These are phyloP conservation scores for Pogonocherus hispidulus DNA, from an alignment of 2,888 invertebrate species.

Conservation along the genomic window DNA sequence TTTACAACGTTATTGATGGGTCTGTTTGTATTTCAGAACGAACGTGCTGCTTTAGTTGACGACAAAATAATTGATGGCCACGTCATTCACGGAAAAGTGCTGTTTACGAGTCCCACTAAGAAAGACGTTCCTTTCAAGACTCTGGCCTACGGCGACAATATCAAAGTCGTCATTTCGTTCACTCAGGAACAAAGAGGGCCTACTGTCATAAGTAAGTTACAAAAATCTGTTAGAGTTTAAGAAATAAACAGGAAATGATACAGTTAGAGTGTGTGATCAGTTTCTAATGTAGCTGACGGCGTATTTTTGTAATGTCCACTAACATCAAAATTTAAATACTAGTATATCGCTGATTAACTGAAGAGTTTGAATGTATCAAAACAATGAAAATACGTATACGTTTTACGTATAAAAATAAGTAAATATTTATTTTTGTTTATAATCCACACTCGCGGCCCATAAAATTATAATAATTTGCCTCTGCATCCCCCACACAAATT, in stretches of 20 bases:
- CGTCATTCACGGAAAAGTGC: slow-evolving; percentile 87
- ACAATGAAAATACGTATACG: no score
- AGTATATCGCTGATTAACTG: no score
- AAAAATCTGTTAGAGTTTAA: background rate
- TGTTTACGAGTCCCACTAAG: slow-evolving; percentile 87
- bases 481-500: no score
- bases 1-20: slow-evolving; percentile 30
- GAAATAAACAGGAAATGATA: background rate
- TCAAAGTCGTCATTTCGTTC: slow-evolving; percentile 86
- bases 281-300: no score
- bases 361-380: no score
- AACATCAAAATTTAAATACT: no score
- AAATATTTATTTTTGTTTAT: no score
- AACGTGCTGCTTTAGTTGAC: slow-evolving; percentile 78
- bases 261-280: no score
- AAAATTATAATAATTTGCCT: no score
- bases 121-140: slow-evolving; percentile 83
- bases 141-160: slow-evolving; percentile 86
- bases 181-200: slow-evolving; percentile 79
- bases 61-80: slow-evolving; percentile 91
- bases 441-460: no score
- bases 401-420: no score
- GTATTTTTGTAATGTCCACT: no score
- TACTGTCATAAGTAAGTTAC: slow-evolving; percentile 74
- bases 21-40: slow-evolving; percentile 54